phyloP scores from a whole-genome alignment of 2,888 invertebrate genomes.

The Nephrotoma flavescens region DNA sequence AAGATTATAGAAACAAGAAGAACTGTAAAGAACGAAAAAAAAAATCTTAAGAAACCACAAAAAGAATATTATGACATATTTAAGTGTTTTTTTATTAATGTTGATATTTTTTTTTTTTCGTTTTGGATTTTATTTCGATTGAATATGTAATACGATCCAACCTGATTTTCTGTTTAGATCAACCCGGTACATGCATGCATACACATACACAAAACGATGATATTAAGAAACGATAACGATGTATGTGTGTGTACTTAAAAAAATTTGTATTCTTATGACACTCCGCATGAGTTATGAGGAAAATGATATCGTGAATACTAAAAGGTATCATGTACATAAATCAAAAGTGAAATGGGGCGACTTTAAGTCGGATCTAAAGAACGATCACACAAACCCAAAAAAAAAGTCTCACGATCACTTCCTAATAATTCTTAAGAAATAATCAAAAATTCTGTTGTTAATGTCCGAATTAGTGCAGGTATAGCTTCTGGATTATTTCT shows the following conservation, averaged over 20 bases:
- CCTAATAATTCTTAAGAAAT: not conserved
- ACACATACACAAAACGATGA: not conserved
- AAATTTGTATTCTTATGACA: not conserved
- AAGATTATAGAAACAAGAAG: not conserved
- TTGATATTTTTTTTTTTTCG: not conserved
- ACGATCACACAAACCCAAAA: not conserved
- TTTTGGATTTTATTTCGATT: not conserved
- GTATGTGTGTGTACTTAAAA: not conserved
- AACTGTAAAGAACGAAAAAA: not conserved
- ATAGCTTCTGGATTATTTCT: not conserved
- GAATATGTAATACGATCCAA: not conserved
- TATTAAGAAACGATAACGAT: not conserved
- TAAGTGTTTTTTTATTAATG: not conserved
- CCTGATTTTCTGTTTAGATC: not conserved
- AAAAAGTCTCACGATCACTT: not conserved
- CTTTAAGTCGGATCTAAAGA: not conserved
- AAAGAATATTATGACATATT: not conserved
- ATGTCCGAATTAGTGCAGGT: not conserved
- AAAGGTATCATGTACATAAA: not conserved
- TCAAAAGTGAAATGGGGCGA: not conserved
- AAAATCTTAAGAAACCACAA: not conserved
- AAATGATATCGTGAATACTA: not conserved
- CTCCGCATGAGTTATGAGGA: not conserved
- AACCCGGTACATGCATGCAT: too few relatives aligned
- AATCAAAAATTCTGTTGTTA: not conserved